phyloP scores from a whole-genome alignment of 2,113 vertebrate genomes.

The Odocoileus virginianus region DNA sequence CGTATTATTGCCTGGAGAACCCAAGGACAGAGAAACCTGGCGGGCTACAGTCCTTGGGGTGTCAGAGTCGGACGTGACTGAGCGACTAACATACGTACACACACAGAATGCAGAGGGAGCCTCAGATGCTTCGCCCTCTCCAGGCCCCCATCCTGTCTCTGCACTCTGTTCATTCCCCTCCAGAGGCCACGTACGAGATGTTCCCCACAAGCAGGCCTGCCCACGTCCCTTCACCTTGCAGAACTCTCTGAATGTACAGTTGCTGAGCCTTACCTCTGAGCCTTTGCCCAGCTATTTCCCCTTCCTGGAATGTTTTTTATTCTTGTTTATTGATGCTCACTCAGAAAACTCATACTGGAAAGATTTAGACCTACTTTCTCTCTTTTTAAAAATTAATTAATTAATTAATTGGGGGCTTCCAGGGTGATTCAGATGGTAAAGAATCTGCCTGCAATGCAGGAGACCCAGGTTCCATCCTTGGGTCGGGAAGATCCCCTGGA shows the following conservation, averaged over 20 bases:
- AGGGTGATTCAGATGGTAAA: neutral
- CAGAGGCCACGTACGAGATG: fast-evolving
- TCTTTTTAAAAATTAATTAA: neutral
- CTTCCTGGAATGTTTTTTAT: neutral
- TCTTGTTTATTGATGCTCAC: neutral
- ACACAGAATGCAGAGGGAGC: fast-evolving
- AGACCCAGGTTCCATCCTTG: neutral
- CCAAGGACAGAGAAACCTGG: neutral
- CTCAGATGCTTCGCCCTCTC: neutral
- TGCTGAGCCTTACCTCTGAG: neutral
- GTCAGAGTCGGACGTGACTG: neutral
- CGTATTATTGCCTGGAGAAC: neutral
- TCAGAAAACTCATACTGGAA: neutral
- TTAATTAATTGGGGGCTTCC: neutral
- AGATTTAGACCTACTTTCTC: neutral
- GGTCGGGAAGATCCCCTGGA: neutral
- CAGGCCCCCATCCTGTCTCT: no score
- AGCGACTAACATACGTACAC: neutral
- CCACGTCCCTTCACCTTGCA: neutral
- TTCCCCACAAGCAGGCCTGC: neutral
- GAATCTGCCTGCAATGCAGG: neutral
- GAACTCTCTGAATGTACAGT: neutral
- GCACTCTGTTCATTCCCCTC: neutral
- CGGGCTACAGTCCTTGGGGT: neutral
- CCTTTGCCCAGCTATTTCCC: neutral